Evolutionary conservation across 2,113 vertebrate species (phyloP).

Genomic region (Melanostigma gelatinosum): DNA sequence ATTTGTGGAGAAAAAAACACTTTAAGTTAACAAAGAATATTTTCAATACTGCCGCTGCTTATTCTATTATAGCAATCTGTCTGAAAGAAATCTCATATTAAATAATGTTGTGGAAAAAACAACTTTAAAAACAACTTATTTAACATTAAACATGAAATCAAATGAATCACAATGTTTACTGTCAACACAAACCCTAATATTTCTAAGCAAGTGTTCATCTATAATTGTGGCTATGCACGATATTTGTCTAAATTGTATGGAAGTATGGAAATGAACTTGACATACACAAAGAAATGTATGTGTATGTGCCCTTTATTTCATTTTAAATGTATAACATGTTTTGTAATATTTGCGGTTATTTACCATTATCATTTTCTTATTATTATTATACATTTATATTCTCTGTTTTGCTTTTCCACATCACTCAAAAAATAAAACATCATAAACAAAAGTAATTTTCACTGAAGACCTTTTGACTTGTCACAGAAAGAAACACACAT

Average conservation of each 20-base stretch:
- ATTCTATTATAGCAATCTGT: background rate
- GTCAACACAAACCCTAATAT: background rate
- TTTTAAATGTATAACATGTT: background rate
- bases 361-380: no score
- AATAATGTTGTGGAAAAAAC: background rate
- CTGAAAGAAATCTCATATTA: background rate
- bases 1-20: background rate
- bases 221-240: background rate
- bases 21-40: background rate
- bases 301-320: background rate
- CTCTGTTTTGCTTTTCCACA: background rate
- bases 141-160: background rate
- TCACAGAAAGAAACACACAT: background rate
- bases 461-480: background rate
- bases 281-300: background rate
- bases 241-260: background rate
- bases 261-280: background rate
- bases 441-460: background rate
- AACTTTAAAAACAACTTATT: background rate
- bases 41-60: background rate
- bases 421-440: background rate
- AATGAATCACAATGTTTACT: background rate
- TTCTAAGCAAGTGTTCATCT: background rate
- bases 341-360: background rate
- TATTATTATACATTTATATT: background rate